phyloP scores from a whole-genome alignment of 1,140 invertebrate genomes.

The Diplogasteroides magnus region DNA sequence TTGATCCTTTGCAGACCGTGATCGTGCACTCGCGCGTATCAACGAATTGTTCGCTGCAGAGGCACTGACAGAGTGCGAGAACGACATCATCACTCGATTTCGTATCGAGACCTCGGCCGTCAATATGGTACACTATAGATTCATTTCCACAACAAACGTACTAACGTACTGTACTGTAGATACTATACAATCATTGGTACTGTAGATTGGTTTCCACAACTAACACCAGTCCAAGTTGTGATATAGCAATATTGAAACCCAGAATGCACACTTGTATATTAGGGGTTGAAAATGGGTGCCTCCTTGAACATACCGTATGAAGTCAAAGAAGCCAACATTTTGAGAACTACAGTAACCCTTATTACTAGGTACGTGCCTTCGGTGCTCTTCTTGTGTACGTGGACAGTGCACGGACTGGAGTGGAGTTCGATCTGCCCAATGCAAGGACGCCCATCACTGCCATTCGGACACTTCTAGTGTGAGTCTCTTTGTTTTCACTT shows the following conservation, averaged over 20 bases:
- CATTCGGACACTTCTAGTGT: conserved; percentile 29
- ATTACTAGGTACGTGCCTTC: conserved; percentile 17
- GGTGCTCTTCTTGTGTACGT: conserved; percentile 35
- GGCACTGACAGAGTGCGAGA: conserved; percentile 12
- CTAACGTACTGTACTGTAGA: no score
- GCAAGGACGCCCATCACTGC: conserved; percentile 24
- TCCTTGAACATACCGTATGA: no score
- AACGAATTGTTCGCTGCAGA: conserved; percentile 24
- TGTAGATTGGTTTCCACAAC: no score
- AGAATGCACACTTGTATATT: no score
- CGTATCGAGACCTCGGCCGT: conserved; percentile 19
- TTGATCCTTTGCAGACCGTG: conserved; percentile 16
- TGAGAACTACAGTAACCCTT: not conserved
- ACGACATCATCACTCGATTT: conserved; percentile 17
- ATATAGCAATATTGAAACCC: no score
- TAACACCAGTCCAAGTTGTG: no score
- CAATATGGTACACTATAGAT: conserved; percentile 26
- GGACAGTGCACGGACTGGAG: conserved; percentile 26
- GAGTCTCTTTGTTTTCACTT: no score
- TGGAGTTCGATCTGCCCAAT: conserved; percentile 20
- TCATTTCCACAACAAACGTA: no score
- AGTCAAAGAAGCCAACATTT: no score
- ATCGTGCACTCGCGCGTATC: conserved; percentile 15
- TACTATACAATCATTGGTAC: no score
- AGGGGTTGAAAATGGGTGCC: no score